These are phyloP conservation scores for Dendrolimus houi DNA, from an alignment of 2,888 invertebrate species.

Conservation along the genomic window DNA sequence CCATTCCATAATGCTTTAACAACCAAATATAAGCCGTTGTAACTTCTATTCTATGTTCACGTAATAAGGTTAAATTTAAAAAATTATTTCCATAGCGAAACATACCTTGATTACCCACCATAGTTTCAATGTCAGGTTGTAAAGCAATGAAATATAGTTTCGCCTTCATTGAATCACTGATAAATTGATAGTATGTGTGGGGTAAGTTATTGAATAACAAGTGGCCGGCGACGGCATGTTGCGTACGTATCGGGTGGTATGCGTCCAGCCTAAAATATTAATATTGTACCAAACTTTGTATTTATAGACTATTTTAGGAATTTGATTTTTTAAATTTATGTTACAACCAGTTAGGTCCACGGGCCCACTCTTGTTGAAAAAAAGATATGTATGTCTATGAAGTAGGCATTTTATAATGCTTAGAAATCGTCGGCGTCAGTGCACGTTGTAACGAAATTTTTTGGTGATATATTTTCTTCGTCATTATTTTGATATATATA, in stretches of 20 bases:
- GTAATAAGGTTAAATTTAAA: constrained; percentile 8
- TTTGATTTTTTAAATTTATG: too few species aligned
- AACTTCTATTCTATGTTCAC: constrained; percentile 4
- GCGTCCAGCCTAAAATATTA: background rate
- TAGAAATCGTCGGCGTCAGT: too few species aligned
- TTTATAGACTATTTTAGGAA: too few species aligned
- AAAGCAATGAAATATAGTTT: constrained; percentile 69
- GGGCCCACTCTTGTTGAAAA: too few species aligned
- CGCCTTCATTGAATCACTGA: constrained; percentile 73
- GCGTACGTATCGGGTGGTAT: background rate
- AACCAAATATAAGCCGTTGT: constrained; percentile 1
- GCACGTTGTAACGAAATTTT: too few species aligned
- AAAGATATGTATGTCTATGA: too few species aligned
- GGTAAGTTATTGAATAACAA: constrained; percentile 72
- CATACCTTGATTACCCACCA: constrained; percentile 28
- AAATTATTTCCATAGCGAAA: constrained; percentile 16
- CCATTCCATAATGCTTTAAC: constrained; percentile 23
- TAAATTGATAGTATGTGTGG: constrained; percentile 67
- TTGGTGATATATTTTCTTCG: too few species aligned
- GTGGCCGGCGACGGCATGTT: constrained; percentile 16
- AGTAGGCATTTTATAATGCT: too few species aligned
- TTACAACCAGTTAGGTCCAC: too few species aligned
- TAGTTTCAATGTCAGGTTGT: constrained; percentile 54
- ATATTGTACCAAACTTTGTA: too few species aligned
- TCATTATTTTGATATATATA: too few species aligned